phyloP scores from a whole-genome alignment of 1,140 invertebrate species.

The Aphidius gifuensis region DNA sequence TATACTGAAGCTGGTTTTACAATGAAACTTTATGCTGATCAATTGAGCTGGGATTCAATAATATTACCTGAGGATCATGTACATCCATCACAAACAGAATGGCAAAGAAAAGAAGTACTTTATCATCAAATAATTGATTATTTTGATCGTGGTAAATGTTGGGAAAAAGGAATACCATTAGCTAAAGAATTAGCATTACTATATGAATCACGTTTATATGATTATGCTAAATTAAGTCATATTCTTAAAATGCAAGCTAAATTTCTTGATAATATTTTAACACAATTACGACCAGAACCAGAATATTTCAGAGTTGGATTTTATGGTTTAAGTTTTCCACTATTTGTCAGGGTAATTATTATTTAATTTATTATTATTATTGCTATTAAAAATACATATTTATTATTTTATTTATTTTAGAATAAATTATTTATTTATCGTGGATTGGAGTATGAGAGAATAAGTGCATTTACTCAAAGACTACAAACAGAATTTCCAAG shows the following conservation, averaged over 20 bases:
- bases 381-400: slow-evolving; percentile 11
- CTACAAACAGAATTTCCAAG: slow-evolving; percentile 90
- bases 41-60: slow-evolving; percentile 81
- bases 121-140: slow-evolving; percentile 91
- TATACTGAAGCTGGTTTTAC: slow-evolving; percentile 96
- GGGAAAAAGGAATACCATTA: slow-evolving; percentile 93
- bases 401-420: slow-evolving; percentile 56
- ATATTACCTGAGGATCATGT: slow-evolving; percentile 62
- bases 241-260: slow-evolving; percentile 81
- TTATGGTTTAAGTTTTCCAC: slow-evolving; percentile 89
- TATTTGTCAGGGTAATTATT: slow-evolving; percentile 83
- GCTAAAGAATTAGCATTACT: slow-evolving; percentile 87
- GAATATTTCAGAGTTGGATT: slow-evolving; percentile 97
- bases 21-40: slow-evolving; percentile 88
- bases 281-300: slow-evolving; percentile 81
- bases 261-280: slow-evolving; percentile 89
- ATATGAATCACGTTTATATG: slow-evolving; percentile 86
- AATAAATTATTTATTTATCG: slow-evolving; percentile 96
- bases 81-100: slow-evolving; percentile 74
- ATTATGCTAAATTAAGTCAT: slow-evolving; percentile 84
- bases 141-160: slow-evolving; percentile 94
- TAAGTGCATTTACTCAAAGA: slow-evolving; percentile 90
- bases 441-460: slow-evolving; percentile 92
- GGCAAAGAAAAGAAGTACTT: slow-evolving; percentile 89
- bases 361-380: slow-evolving; percentile 6